Evolutionary conservation across 1,140 invertebrate species (phyloP).

Genomic region (Drosophila bocqueti): DNA sequence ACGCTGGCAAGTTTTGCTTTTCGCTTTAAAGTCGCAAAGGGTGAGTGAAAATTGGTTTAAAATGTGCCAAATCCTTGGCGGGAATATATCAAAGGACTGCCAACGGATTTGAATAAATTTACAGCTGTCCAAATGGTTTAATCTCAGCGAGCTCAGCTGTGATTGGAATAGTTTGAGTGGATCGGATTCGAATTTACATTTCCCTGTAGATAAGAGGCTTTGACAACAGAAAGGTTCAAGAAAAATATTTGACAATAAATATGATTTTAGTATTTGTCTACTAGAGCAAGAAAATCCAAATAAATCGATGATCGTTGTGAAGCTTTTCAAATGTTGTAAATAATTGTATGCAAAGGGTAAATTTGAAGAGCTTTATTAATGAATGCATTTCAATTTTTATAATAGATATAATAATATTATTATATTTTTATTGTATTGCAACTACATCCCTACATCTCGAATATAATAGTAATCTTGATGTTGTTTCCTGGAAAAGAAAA

Average conservation of each 20-base stretch:
- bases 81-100: slow-evolving; percentile 36
- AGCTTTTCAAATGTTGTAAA: neutral
- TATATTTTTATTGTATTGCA: no score
- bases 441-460: no score
- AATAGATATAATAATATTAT: no score
- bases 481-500: neutral
- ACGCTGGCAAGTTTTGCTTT: slow-evolving; percentile 36
- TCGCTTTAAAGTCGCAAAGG: slow-evolving; percentile 11
- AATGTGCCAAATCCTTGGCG: slow-evolving; percentile 44
- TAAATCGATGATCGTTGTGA: neutral
- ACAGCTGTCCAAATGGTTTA: slow-evolving; percentile 26
- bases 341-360: neutral
- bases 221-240: neutral
- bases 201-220: slow-evolving; percentile 10
- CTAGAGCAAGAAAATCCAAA: neutral
- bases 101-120: slow-evolving; percentile 42
- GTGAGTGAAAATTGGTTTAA: slow-evolving; percentile 28
- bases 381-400: no score
- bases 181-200: slow-evolving; percentile 9
- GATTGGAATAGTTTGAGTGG: slow-evolving; percentile 12
- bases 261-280: neutral
- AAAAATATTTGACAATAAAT: neutral
- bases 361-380: no score
- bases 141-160: slow-evolving; percentile 21
- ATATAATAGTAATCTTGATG: neutral